Percentiles rank a stretch among this genome's conserved stretches.
Evolutionary conservation across 2,797 vertebrate species (phyloP).

Genomic region (Neopelma chrysocephalum): DNA sequence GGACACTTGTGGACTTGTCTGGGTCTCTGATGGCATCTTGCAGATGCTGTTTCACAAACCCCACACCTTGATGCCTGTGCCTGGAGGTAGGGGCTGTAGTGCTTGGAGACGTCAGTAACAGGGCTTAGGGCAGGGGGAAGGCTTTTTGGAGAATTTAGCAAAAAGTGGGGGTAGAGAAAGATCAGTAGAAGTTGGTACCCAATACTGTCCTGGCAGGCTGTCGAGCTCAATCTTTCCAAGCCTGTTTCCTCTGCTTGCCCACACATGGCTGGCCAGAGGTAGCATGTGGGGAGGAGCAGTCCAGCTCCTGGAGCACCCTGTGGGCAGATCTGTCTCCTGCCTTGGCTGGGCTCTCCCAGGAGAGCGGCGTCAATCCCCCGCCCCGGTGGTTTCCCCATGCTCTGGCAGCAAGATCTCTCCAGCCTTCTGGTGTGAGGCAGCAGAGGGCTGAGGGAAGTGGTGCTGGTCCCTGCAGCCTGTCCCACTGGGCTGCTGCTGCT

Average conservation of each 20-base stretch:
- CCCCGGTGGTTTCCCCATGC: accelerated
- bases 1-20: not conserved
- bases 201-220: accelerated
- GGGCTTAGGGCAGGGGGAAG: not conserved
- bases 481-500: not conserved
- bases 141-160: not conserved
- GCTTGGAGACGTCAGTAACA: not conserved
- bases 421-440: not conserved
- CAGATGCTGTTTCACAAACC: not conserved
- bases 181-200: not conserved
- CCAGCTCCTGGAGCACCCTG: not conserved
- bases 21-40: not conserved
- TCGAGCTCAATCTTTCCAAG: not conserved
- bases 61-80: not conserved
- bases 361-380: accelerated
- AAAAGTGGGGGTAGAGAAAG: not conserved
- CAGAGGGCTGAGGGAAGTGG: accelerated
- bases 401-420: not conserved
- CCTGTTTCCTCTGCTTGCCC: not conserved
- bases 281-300: not conserved
- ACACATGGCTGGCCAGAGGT: not conserved
- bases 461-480: not conserved
- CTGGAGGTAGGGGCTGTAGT: not conserved
- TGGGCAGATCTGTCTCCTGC: not conserved
- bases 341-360: accelerated